Base-by-base conservation (phyloP, 1,140 invertebrate species). In the Cylas formicarius region DNA sequence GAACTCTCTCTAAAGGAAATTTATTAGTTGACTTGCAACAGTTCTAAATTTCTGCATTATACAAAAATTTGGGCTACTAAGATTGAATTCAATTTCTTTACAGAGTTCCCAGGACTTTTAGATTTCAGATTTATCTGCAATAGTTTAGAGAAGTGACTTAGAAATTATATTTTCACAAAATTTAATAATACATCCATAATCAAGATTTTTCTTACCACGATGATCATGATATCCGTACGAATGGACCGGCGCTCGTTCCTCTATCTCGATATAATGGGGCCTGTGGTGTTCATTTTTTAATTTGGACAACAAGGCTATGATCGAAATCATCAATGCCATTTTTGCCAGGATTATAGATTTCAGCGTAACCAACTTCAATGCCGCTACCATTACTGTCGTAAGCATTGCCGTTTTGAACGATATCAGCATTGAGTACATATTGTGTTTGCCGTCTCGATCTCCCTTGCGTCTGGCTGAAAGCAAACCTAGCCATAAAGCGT, bases 321-420 rank as follows among this genome's bases (percentile, higher is more conserved):
- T 60, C 0, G 78, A 74, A 6, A 77, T 67, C 8, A 78, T 44
- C 1, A 79, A 65, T 0, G 78, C 78, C 41, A 78, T 57, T 57
- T 80, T 81, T 18, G 76, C 77, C 2, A 77, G 67, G 11, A 75
- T 56, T 42, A 79, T 67, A 0, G 78, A 75, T 57, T 81, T 79
- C 2, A 81, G 49, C 0, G 76, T 75, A 0, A 81, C 62, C 1
- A 74, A 50, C 2, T 75, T 71, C 20, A 80, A 72, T 18, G 75
- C 64, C 20, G 72, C 69, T 32, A 79, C 60, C 0, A 70, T 71
- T 18, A 77, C 68, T 42, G 78, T 68, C 10, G 71, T 69, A 33
- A 73, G 67, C 10, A 73, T 73, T 2, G 77, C 72, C 1, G 73
- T 72, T 46, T 78, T 78, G 58, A 77, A 74, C 13, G 77, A 78